Conservation (phyloP, 2,797 vertebrate genomes). For the Antennarius maculatus region DNA sequence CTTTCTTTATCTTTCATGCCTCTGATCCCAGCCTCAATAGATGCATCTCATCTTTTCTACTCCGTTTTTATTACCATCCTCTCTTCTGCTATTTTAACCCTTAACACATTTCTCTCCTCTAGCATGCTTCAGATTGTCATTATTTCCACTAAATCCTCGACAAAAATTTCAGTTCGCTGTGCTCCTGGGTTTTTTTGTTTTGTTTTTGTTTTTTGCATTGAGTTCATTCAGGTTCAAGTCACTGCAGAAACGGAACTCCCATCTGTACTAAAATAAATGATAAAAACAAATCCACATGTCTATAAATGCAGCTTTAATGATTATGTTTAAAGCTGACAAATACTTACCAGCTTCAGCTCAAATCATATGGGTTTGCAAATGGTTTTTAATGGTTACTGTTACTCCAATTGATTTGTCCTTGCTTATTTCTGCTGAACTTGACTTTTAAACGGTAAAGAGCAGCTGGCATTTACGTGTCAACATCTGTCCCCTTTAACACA, state of each 20-base stretch:
- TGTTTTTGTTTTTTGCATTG: neutral
- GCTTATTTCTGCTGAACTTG: neutral
- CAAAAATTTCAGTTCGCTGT: neutral
- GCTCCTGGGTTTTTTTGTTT: neutral
- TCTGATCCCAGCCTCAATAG: neutral
- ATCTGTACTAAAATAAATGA: neutral
- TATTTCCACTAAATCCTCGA: neutral
- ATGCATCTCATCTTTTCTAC: neutral
- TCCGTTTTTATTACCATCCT: neutral
- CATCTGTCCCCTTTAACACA: conserved; percentile 14
- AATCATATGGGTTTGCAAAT: neutral
- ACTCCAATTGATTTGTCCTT: neutral
- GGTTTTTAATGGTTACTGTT: neutral
- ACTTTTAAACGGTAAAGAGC: neutral
- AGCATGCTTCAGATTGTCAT: neutral
- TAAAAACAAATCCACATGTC: neutral
- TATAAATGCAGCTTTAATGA: neutral
- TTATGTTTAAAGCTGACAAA: too few relatives aligned
- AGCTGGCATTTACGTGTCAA: conserved; percentile 12
- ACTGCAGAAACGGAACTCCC: neutral
- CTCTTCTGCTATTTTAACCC: neutral
- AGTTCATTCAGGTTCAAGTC: neutral
- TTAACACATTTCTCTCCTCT: neutral
- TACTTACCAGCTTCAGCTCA: too few relatives aligned
- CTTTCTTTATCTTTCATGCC: neutral